phyloP scores from a whole-genome alignment of 2,113 vertebrate species.

The Phaethornis superciliosus region DNA sequence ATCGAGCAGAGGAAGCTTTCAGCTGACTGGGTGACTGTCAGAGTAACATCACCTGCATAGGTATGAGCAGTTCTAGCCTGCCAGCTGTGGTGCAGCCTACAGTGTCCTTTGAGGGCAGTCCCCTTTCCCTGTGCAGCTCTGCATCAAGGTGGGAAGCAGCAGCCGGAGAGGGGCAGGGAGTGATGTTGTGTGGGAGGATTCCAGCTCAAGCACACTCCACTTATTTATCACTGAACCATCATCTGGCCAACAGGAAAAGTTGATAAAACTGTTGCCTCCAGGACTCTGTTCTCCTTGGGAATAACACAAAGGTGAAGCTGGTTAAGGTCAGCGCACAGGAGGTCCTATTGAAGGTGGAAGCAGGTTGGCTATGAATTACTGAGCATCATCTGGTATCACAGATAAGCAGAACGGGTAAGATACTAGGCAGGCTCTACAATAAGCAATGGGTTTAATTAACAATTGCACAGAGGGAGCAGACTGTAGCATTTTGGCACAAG shows the following conservation, averaged over 20 bases:
- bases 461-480: slow-evolving; percentile 60
- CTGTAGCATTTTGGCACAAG: slow-evolving; percentile 30
- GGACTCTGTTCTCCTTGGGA: slow-evolving; percentile 35
- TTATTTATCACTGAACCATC: slow-evolving; percentile 43
- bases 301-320: slow-evolving; percentile 49
- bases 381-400: slow-evolving; percentile 60
- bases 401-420: slow-evolving; percentile 55
- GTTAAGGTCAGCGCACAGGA: slow-evolving; percentile 56
- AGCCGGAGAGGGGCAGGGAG: neutral
- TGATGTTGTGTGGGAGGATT: neutral
- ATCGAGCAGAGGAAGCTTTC: neutral
- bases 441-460: slow-evolving; percentile 68
- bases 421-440: slow-evolving; percentile 54
- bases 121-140: neutral
- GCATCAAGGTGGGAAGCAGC: rapidly evolving
- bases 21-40: neutral
- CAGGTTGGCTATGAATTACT: slow-evolving; percentile 59
- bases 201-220: neutral
- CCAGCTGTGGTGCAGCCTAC: neutral
- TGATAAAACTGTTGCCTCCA: slow-evolving; percentile 43
- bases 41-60: neutral
- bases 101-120: neutral
- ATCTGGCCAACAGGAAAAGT: slow-evolving; percentile 48
- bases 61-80: neutral
- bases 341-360: slow-evolving; percentile 32